phyloP scores from a whole-genome alignment of 2,113 vertebrate genomes.

The Condylura cristata region DNA sequence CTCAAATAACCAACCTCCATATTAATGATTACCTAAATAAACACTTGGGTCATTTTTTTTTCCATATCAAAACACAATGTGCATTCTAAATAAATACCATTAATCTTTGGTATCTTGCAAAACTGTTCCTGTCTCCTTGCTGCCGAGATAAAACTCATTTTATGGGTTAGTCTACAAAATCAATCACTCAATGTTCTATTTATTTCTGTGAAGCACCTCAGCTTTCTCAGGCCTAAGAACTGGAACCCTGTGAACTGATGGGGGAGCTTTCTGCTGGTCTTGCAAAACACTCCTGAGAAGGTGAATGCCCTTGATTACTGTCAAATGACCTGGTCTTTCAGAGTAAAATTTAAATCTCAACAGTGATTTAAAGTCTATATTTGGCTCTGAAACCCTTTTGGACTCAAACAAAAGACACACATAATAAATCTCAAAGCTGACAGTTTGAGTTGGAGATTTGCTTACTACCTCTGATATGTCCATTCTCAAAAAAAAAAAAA shows the following conservation, averaged over 20 bases:
- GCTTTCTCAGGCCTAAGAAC: not conserved
- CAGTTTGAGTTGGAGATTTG: not conserved
- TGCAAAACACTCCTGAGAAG: not conserved
- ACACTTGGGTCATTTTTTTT: not conserved
- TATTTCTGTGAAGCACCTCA: not conserved
- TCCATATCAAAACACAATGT: not conserved
- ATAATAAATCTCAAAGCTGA: slow-evolving; percentile 52
- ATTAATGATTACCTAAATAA: not conserved
- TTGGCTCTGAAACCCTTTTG: slow-evolving; percentile 63
- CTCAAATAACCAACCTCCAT: not conserved
- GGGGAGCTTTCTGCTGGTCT: not conserved
- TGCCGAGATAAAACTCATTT: slow-evolving; percentile 34
- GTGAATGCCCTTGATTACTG: slow-evolving; percentile 67
- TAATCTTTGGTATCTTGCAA: not conserved
- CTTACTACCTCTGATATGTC: slow-evolving; percentile 1
- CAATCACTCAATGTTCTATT: not conserved
- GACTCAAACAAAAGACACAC: slow-evolving; percentile 24
- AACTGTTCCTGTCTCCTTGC: not conserved
- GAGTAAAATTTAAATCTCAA: slow-evolving; percentile 55
- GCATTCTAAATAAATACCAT: slow-evolving; percentile 29
- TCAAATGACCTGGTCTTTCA: slow-evolving; percentile 67
- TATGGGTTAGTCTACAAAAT: not conserved
- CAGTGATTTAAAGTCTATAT: slow-evolving; percentile 62
- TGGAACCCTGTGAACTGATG: not conserved
- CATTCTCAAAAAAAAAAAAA: not conserved